Percentiles rank a stretch among this genome's conserved stretches.
phyloP scores from a whole-genome alignment of 2,797 vertebrate species.

The Coranthus polyacanthus region DNA sequence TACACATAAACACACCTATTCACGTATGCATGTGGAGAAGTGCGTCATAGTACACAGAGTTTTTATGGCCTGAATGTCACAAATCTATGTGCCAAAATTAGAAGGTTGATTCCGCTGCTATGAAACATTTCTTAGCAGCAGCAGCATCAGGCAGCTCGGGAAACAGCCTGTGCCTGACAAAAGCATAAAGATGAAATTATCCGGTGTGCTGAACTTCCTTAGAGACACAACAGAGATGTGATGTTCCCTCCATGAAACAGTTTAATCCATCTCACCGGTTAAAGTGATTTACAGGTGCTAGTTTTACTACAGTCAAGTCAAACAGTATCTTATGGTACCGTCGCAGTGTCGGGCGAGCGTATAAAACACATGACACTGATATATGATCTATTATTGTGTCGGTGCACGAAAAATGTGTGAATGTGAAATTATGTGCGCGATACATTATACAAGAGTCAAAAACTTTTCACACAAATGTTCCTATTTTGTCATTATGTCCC shows the following conservation, averaged over 20 bases:
- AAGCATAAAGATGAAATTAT: slow-evolving; percentile 30
- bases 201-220: slow-evolving; percentile 23
- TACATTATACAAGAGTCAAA: too few relatives aligned
- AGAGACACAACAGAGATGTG: slow-evolving; percentile 13
- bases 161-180: slow-evolving; percentile 27
- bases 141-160: slow-evolving; percentile 14
- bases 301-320: too few relatives aligned
- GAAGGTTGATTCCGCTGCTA: slow-evolving; percentile 23
- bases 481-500: too few relatives aligned
- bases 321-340: neutral
- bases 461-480: too few relatives aligned
- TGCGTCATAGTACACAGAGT: slow-evolving; percentile 14
- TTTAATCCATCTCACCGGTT: neutral
- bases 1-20: neutral
- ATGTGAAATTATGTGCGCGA: too few relatives aligned
- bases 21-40: neutral
- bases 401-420: too few relatives aligned
- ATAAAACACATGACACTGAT: too few relatives aligned
- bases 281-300: slow-evolving; percentile 5
- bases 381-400: too few relatives aligned
- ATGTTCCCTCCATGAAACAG: slow-evolving; percentile 5
- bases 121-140: slow-evolving; percentile 30
- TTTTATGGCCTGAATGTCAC: slow-evolving; percentile 30
- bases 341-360: too few relatives aligned
- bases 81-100: slow-evolving; percentile 36